Evolutionary conservation across 1,140 invertebrate species (phyloP), one percentile per base, ranked within the genome.

Genomic region (Aphelenchoides fujianensis): DNA sequence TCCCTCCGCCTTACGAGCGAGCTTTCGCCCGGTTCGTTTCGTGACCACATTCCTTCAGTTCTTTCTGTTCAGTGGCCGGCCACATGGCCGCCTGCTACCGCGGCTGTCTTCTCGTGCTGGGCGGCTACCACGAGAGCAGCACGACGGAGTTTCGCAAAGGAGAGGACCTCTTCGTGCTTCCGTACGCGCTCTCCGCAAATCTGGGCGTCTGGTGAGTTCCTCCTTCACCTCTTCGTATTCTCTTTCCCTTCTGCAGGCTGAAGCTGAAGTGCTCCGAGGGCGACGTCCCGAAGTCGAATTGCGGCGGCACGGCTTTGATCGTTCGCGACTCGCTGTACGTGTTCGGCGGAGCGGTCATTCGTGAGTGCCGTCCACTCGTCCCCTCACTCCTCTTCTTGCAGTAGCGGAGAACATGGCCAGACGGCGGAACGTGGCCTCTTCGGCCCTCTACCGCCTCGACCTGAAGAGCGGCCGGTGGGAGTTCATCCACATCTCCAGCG

Each of bases 71-170:
- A 30, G 69, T 74, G 5, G 70, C 70, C 0, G 70, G 70, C 2
- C 70, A 72, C 32, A 59, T 72, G 16, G 53, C 30, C 5, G 52
- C 31, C 0, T 32, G 12, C 2, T 72, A 72, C 41, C 69, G 70
- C n/a, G 69, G 69, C n/a, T 72, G 34, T 41, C 41, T 72, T 16
- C 30, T 71, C 23, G 34, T 70, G 31, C 37, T 12, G n/a, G 70
- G 71, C 16, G 70, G 70, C 12, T 72, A 72, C 27, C 30, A 19
- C 1, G 27, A 73, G n/a, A 31, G 27, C n/a, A 54, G 23, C 36
- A 3, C 12, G 59, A 70, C 32, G 70, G 48, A 73, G 23, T 72
- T 32, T 19, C 16, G 69, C 7, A 31, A 70, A 34, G 9, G 23
- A 9, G 35, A 16, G n/a, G n/a, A 74, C 30, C 23, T 72, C 1